Percentiles rank a stretch among this genome's conserved stretches.
These are phyloP conservation scores for Ostrea denselamellosa DNA, from an alignment of 1,140 invertebrate genomes.

Conservation along the genomic window DNA sequence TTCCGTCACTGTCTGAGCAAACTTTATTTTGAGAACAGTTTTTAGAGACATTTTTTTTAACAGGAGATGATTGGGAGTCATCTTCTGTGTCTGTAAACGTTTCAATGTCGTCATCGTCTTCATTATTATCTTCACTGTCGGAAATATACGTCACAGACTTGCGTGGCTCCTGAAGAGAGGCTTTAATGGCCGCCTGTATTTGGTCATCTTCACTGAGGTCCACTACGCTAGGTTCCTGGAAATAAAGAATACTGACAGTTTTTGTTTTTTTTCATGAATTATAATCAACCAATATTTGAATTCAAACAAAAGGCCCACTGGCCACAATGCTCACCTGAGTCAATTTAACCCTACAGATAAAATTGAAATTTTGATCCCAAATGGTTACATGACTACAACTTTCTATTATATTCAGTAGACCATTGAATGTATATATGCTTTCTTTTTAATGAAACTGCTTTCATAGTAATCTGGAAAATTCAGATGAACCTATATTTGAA, in stretches of 20 bases:
- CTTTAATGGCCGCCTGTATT: constrained; percentile 79
- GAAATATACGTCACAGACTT: constrained; percentile 56
- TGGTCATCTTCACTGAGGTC: constrained; percentile 80
- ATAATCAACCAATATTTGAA: no score
- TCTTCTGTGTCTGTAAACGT: constrained; percentile 77
- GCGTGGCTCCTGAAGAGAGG: constrained; percentile 72
- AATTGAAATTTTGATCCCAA: no score
- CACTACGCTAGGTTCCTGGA: constrained; percentile 72
- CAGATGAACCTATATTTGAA: no score
- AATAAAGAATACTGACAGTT: background rate
- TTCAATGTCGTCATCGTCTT: constrained; percentile 74
- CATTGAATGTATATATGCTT: no score
- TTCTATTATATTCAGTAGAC: no score
- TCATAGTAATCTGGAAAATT: no score
- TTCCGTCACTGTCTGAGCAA: background rate
- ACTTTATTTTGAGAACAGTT: background rate
- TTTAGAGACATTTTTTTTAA: constrained; percentile 25
- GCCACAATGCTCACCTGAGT: no score
- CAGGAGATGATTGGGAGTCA: constrained; percentile 52
- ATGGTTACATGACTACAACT: no score
- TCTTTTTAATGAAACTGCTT: no score
- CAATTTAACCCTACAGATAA: no score
- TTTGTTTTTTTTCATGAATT: background rate
- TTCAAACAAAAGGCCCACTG: no score
- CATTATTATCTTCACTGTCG: constrained; percentile 70